phyloP scores from a whole-genome alignment of 2,797 vertebrate genomes.

The Synaphobranchus kaupii region DNA sequence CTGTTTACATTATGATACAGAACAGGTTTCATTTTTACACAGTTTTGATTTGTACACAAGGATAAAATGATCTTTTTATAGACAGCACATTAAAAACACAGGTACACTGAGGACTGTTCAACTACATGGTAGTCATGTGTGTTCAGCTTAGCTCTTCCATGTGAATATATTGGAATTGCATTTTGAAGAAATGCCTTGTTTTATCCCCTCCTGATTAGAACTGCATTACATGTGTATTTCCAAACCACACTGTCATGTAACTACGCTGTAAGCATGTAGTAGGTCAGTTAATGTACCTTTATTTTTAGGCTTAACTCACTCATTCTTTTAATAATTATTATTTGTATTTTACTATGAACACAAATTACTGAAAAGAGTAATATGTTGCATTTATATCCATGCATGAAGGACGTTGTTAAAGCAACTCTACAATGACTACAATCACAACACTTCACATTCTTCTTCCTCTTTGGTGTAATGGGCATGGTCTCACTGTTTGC shows the following conservation, averaged over 20 bases:
- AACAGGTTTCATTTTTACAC: constrained; percentile 63
- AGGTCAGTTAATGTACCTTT: constrained; percentile 65
- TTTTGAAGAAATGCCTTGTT: constrained; percentile 33
- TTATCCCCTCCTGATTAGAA: constrained; percentile 22
- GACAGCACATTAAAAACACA: constrained; percentile 62
- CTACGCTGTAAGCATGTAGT: constrained; percentile 55
- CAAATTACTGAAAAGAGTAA: constrained; percentile 46
- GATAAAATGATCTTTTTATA: constrained; percentile 60
- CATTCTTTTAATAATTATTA: constrained; percentile 40
- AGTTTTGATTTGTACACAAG: constrained; percentile 67
- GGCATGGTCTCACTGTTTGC: background rate
- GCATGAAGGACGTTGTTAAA: constrained; percentile 39
- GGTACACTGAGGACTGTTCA: constrained; percentile 65
- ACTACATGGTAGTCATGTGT: constrained; percentile 72
- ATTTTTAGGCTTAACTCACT: constrained; percentile 56
- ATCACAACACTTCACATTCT: constrained; percentile 1
- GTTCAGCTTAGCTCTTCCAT: constrained; percentile 46
- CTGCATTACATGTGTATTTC: constrained; percentile 27
- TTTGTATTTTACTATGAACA: constrained; percentile 50
- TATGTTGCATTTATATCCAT: constrained; percentile 48
- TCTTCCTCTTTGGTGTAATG: background rate
- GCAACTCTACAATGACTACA: constrained; percentile 3
- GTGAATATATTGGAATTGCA: constrained; percentile 34
- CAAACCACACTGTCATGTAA: constrained; percentile 46
- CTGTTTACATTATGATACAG: background rate